Evolutionary conservation across 2,888 invertebrate species (phyloP), one percentile per base, ranked within the genome.

Genomic region (Eledone cirrhosa): DNA sequence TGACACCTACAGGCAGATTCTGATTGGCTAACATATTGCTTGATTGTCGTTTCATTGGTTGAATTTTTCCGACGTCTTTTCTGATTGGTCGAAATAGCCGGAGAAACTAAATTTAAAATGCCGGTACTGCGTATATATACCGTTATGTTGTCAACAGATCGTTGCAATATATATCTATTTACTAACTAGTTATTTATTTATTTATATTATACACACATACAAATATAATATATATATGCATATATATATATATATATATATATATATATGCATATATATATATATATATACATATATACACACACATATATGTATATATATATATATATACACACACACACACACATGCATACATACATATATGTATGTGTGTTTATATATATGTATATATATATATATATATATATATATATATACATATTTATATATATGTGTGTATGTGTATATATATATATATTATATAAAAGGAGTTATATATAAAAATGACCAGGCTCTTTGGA

Each of bases 271-370:
- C 19, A 53, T 53, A 53, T 53, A 53, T 53, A 53, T 53, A 53
- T 53, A 53, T 53, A 53, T 69, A 69, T 69, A 69, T 69, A 27
- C n/a, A n/a, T 69, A 69, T 69, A 69, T 69, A 69, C n/a, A 69
- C n/a, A 69, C n/a, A 69, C n/a, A 69, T 69, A 69, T 69, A 69
- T 69, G 29, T 69, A 69, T 69, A 69, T 69, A 69, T 69, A 69
- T 69, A 69, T 69, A 69, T 69, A 69, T 69, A 69, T 69, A 69
- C n/a, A 69, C n/a, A n/a, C n/a, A 69, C n/a, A 69, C n/a, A 69
- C n/a, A 69, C n/a, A 69, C n/a, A 69, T 69, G n/a, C n/a, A 69
- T 69, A 69, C n/a, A 69, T 69, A n/a, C n/a, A 69, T 69, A 69
- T 69, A 69, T 69, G n/a, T 69, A 69, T 69, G n/a, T 69, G n/a